Evolutionary conservation across 2,113 vertebrate genomes (phyloP).

Genomic region (Syngnathus floridae): DNA sequence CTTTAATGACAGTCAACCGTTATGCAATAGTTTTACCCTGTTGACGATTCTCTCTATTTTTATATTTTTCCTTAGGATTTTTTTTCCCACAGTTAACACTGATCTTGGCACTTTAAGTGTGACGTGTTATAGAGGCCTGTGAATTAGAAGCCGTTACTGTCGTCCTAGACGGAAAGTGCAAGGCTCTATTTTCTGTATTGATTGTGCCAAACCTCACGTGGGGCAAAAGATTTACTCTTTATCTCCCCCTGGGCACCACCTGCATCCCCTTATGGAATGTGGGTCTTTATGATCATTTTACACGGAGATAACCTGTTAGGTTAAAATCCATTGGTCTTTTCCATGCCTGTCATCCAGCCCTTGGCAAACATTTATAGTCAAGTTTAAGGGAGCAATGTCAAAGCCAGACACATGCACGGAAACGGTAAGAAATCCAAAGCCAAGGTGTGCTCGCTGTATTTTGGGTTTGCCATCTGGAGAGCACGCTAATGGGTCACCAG

Average conservation of each 20-base stretch:
- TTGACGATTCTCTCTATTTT: background rate
- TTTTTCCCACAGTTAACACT: no score
- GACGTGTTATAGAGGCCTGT: conserved; percentile 41
- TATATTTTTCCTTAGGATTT: background rate
- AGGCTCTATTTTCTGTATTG: conserved; percentile 36
- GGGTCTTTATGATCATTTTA: conserved; percentile 19
- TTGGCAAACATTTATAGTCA: conserved; percentile 10
- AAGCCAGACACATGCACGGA: conserved; percentile 3
- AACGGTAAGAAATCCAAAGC: conserved; percentile 22
- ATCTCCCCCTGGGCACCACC: conserved; percentile 63
- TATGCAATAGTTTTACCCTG: background rate
- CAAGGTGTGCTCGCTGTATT: conserved; percentile 25
- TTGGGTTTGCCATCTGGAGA: conserved; percentile 38
- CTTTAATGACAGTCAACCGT: background rate
- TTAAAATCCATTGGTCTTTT: background rate
- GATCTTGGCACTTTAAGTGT: conserved; percentile 31
- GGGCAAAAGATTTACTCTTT: conserved; percentile 55
- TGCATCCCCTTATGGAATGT: conserved; percentile 58
- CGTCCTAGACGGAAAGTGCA: conserved; percentile 34
- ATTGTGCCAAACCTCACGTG: conserved; percentile 53
- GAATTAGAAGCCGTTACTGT: conserved; percentile 44
- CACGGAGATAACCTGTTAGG: background rate
- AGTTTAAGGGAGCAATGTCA: conserved; percentile 11
- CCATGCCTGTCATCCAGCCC: conserved; percentile 11
- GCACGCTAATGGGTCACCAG: conserved; percentile 48